Conservation (phyloP, 1,140 invertebrate species). For the Phymorhynchus buccinoides region DNA sequence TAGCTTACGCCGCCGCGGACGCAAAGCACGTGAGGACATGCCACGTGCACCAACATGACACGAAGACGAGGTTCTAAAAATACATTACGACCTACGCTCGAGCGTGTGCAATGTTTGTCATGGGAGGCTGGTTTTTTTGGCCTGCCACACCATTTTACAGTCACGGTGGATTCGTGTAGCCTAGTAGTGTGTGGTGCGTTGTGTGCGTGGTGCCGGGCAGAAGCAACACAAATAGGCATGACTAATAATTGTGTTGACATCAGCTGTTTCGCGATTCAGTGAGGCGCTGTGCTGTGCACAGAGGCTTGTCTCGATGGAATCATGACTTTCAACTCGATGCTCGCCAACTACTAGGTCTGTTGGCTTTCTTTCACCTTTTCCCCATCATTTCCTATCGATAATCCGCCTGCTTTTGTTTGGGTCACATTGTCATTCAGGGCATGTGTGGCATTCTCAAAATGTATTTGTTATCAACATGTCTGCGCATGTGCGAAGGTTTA, state of each 20-base stretch:
- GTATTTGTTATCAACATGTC: no score
- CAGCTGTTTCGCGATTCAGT: background rate
- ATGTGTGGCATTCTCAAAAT: no score
- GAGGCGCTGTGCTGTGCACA: background rate
- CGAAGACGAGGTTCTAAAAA: background rate
- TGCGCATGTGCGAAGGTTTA: no score
- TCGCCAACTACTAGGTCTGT: conserved; percentile 6
- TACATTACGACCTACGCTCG: no score
- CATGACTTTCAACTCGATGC: conserved; percentile 9
- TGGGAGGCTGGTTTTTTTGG: background rate
- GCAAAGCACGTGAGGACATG: background rate
- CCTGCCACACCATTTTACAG: no score
- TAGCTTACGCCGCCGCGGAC: background rate
- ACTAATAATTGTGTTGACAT: no score
- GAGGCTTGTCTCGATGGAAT: background rate
- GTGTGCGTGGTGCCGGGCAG: background rate
- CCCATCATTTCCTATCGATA: background rate
- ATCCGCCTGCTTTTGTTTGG: no score
- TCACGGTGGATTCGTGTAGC: no score
- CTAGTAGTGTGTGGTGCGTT: background rate
- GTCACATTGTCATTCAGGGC: no score
- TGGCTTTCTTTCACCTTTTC: background rate
- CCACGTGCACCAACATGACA: background rate
- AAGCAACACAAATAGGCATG: background rate
- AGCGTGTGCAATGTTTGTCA: background rate